Base-by-base conservation (phyloP, 2,797 vertebrate genomes). In the Hipposideros larvatus region DNA sequence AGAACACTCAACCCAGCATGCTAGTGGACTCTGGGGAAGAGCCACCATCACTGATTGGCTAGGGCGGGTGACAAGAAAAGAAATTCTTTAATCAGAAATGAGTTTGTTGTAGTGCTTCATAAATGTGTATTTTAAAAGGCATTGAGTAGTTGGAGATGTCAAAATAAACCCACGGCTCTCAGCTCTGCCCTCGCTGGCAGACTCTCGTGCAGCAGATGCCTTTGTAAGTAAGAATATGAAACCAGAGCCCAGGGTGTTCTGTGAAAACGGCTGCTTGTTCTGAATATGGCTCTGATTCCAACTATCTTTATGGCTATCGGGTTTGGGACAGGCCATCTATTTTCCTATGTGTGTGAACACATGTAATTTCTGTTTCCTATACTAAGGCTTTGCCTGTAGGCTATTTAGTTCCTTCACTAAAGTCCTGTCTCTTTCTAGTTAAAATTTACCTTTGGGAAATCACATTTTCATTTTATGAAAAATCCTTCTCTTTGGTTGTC, bases 371-470 rank as follows among this genome's bases (percentile, higher is more conserved):
- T 92, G n/a, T 66, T 37, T 46, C 48, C 87, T 83, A 75, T 78
- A 24, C 57, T n/a, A 31, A 94, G 41, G 0, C 41, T 92, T 92
- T 92, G n/a, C 43, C n/a, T 87, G 79, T 79, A 46, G 51, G 68
- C 61, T 85, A 31, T 78, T 86, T 90, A 53, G 66, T 87, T 41
- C 48, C 34, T 90, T 70, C 48, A 7, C 11, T 87, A 79, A 97
- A 66, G 18, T 82, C 61, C 3, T 90, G 37, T 65, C 51, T 84
- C 92, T 85, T 75, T 95, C 46, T 37, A 94, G 63, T 87, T 75
- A 79, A 87, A 95, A 83, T 71, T 90, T 71, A 51, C n/a, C 51
- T 95, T 96, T 48, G 59, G n/a, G 63, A 94, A 95, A 71, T 59
- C 11, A 37, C 51, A n/a, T 73, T 93, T 97, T 87, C 24, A 37